Percentiles rank a stretch among this genome's conserved stretches.
Evolutionary conservation across 2,797 vertebrate genomes (phyloP).

Genomic region (Tympanoctomys barrerae): DNA sequence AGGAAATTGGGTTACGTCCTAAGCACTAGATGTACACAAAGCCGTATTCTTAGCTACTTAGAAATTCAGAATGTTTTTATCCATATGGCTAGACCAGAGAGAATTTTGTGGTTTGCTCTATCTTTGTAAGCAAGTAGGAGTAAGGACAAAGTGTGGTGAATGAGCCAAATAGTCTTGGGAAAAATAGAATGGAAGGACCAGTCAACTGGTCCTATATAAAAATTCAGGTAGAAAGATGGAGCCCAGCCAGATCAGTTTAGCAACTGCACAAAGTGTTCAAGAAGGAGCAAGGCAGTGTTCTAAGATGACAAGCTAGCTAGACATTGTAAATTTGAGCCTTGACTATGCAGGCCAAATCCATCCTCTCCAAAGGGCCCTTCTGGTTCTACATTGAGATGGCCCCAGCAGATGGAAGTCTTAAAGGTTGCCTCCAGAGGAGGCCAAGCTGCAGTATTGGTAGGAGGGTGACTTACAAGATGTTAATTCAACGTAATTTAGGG

Average conservation of each 20-base stretch:
- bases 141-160: slow-evolving; percentile 60
- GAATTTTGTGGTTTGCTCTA: neutral
- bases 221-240: neutral
- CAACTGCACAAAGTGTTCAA: neutral
- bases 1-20: slow-evolving; percentile 28
- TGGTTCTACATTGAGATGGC: neutral
- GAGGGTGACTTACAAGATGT: neutral
- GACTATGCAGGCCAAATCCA: neutral
- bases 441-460: neutral
- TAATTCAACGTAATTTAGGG: neutral
- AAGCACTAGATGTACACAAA: neutral
- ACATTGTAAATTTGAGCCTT: neutral
- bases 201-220: neutral
- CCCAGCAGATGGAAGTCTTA: neutral
- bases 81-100: slow-evolving; percentile 28
- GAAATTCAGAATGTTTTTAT: slow-evolving; percentile 9
- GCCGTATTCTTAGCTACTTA: neutral
- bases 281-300: neutral
- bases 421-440: neutral
- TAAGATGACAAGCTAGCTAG: neutral
- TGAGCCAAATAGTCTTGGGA: slow-evolving; percentile 23
- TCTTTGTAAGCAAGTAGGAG: slow-evolving; percentile 39
- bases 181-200: neutral
- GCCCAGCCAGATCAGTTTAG: neutral
- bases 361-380: neutral